Evolutionary conservation across 2,888 invertebrate species (phyloP), one percentile per base, ranked within the genome.

Genomic region (Drosophila atroscutellata): DNA sequence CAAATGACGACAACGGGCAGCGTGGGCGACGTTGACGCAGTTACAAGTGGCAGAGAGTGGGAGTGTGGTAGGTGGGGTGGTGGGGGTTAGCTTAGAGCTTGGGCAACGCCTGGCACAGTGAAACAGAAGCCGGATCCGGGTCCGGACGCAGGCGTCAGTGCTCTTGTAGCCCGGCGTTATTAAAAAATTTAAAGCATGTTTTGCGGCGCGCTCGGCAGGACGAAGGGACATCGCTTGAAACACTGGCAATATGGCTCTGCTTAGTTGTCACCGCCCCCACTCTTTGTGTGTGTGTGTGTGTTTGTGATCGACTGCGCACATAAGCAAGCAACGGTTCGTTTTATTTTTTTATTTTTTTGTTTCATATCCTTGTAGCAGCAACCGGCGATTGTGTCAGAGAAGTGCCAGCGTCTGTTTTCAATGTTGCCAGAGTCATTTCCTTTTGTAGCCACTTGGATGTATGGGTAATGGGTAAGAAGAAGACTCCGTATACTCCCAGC

Each of bases 121-220:
- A 75, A 83, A 69, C 76, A 70, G 75, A 81, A 76, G 71, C 86
- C 89, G 78, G 66, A 72, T 79, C 77, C 72, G 63, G 64, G 60
- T 76, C 75, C 79, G 75, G 87, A 77, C 73, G 73, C 78, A 75
- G 81, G 88, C 81, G 87, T 82, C 78, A 73, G 68, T 63, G 78
- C 79, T 78, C 81, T 85, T 89, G 82, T 88, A 78, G 79, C 74
- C 71, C 70, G 81, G 84, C 80, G 86, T 90, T 92, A 91, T 91
- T 92, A 91, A 91, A 91, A 91, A 91, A 91, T 91, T 86, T 91
- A 84, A 89, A 91, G 90, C 88, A 90, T 91, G 92, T 92, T 92
- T 87, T 91, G 90, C 61, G 91, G 91, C 86, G 78, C 77, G 80
- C 77, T 64, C 60, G 67, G 34, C 42, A 60, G 42, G 55, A 58